Evolutionary conservation across 1,140 invertebrate species (phyloP), one percentile per base, ranked within the genome.

Genomic region (Nasonia longicornis): DNA sequence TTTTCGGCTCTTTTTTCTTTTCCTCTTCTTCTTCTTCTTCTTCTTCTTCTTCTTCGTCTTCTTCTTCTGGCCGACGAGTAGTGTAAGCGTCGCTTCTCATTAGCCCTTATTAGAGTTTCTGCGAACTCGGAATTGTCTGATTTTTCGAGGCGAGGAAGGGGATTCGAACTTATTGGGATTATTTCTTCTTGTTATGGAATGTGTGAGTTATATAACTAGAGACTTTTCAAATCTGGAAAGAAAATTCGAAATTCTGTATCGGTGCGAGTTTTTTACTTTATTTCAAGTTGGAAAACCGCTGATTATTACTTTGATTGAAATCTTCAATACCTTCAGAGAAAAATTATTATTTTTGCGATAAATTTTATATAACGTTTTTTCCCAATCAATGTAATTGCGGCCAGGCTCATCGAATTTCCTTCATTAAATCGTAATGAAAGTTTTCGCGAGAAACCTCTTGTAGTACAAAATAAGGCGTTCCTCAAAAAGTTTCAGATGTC

Each of bases 61-160:
- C 12, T 52, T 26, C 16, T 58, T 35, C 31, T 10, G 45, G 31
- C 31, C 45, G 31, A 58, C 66, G 38, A 74, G 26, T 45, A 45
- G 26, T 58, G 67, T 38, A 20, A 71, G 48, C 71, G 71, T 76
- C 73, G 64, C 73, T 81, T 77, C 73, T 77, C 80, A 70, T 81
- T 81, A 81, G 74, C 48, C 52, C 79, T 76, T 70, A 76, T 80
- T 80, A 80, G 66, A 69, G 42, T 48, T 80, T 26, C 45, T 45
- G 29, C 16, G 16, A 58, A 78, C 38, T 78, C 45, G 20, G 26
- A 71, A 20, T 71, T 16, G 16, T 14, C 26, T 69, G 48, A 78
- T 78, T 78, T 71, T 78, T 29, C 29, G 12, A 70, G 35, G 26
- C 35, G 69, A 70, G 12, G 7, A 38, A 70, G 69, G 31, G 69